Percentiles rank a stretch among this genome's conserved stretches.
These are phyloP conservation scores for Halcyon badia DNA, from an alignment of 2,797 vertebrate genomes.

Conservation along the genomic window DNA sequence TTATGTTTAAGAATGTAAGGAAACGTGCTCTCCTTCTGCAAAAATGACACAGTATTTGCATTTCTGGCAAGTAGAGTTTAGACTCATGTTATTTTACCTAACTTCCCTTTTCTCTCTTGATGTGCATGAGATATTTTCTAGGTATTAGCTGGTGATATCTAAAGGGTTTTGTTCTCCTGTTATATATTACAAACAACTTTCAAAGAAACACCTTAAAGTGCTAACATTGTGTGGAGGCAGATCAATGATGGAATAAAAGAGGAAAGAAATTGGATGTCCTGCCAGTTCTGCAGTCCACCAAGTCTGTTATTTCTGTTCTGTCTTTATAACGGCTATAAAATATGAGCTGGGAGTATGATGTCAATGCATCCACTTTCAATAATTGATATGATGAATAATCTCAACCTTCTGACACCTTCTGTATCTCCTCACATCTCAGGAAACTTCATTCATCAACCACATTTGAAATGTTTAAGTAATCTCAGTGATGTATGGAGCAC, in stretches of 20 bases:
- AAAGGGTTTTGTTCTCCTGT: background rate
- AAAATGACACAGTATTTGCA: background rate
- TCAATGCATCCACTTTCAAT: constrained; percentile 95
- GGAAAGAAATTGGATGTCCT: constrained; percentile 61
- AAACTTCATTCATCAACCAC: constrained; percentile 93
- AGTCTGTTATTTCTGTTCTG: constrained; percentile 82
- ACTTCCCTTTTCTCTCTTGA: background rate
- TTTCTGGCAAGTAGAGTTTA: background rate
- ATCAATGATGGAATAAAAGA: constrained; percentile 1
- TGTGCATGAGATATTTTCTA: background rate
- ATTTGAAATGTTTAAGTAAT: constrained; percentile 92
- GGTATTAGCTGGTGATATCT: background rate
- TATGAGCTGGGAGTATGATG: constrained; percentile 90
- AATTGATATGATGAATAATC: constrained; percentile 98
- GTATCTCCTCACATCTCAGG: constrained; percentile 87
- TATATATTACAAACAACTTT: background rate
- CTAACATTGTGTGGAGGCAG: background rate
- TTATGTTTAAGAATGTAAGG: background rate
- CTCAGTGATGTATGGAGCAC: constrained; percentile 90
- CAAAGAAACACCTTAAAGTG: background rate
- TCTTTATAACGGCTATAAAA: constrained; percentile 86
- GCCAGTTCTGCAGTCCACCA: constrained; percentile 59
- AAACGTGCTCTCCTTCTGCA: background rate
- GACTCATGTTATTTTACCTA: background rate
- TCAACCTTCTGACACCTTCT: constrained; percentile 92